Evolutionary conservation across 2,113 vertebrate species (phyloP), one percentile per base, ranked within the genome.

Genomic region (Thermophis baileyi): DNA sequence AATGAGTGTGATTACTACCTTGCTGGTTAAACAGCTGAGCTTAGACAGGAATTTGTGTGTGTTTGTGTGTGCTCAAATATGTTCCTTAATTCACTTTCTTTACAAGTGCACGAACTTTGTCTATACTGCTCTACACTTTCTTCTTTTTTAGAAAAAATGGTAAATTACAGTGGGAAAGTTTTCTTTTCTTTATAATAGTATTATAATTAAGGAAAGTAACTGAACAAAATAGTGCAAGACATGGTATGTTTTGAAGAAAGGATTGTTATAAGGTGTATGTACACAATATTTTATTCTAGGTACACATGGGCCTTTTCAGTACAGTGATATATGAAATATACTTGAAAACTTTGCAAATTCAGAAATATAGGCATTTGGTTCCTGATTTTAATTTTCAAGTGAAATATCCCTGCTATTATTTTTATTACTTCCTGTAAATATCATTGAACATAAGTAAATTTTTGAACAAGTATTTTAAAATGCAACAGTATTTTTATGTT

Each of bases 31-130:
- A 91, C 94, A 87, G 87, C 40, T 95, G 89, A 95, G 91, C 92
- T 93, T 92, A 2, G 53, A 87, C 91, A 90, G 92, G 69, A 93
- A 50, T 93, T 81, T 95, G 89, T 94, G 14, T 69, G 30, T 69
- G 4, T 63, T 16, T 69, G 14, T 35, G 30, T 69, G 14, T 69
- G 30, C 92, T 95, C 51, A 85, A 40, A 55, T 96, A 46, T 93
- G 57, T 95, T 92, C 11, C 92, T 95, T 94, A 81, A 87, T 94
- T 89, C 85, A 94, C 92, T 94, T 88, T 91, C 87, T 90, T 88
- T 88, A 69, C n/a, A 87, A 63, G 89, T 95, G 92, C 89, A 94
- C 87, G 63, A 51, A 94, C 50, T 92, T 88, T 85, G 49, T 60
- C 53, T 85, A 85, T 11, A 1, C 20, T 91, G 47, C 53, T 91